A percentile compares a stretch with the other conserved stretches of the same genome.
Conservation (phyloP, 2,888 invertebrate species). For the Hypomecis atomaria region DNA sequence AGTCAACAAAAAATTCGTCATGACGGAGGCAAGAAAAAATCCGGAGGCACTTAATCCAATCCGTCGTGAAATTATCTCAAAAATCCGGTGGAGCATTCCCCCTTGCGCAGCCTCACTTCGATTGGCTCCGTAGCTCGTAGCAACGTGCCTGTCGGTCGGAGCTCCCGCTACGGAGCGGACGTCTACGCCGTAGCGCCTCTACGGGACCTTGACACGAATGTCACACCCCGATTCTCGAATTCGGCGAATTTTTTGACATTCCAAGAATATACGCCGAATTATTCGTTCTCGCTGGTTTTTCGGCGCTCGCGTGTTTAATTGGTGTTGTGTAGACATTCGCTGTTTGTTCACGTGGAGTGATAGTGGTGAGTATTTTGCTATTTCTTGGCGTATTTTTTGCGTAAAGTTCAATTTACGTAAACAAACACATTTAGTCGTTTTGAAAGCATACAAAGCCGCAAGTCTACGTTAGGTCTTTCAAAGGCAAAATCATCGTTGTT, state of each 20-base stretch:
- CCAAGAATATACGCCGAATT: constrained; percentile 21
- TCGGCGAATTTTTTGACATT: constrained; percentile 30
- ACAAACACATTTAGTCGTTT: too few species aligned
- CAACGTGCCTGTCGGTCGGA: constrained; percentile 81
- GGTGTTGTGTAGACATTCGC: constrained; percentile 57
- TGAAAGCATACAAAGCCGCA: too few species aligned
- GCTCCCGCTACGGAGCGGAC: constrained; percentile 78
- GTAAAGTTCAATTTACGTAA: too few species aligned
- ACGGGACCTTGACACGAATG: constrained; percentile 76
- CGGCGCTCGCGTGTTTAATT: constrained; percentile 50
- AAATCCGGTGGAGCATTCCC: constrained; percentile 66
- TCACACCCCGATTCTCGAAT: constrained; percentile 67
- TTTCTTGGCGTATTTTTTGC: constrained; percentile 23
- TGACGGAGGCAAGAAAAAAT: constrained; percentile 43
- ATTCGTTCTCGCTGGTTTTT: constrained; percentile 20
- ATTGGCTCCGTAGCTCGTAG: constrained; percentile 84
- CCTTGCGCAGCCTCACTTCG: constrained; percentile 78
- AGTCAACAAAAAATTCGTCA: constrained; percentile 42
- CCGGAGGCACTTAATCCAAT: constrained; percentile 50
- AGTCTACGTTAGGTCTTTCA: too few species aligned
- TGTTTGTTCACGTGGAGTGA: constrained; percentile 55
- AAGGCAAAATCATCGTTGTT: not conserved
- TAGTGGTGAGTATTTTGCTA: constrained; percentile 55
- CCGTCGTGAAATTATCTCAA: constrained; percentile 50
- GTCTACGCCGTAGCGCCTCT: constrained; percentile 69